phyloP scores from a whole-genome alignment of 2,113 vertebrate species.

The Bos taurus region DNA sequence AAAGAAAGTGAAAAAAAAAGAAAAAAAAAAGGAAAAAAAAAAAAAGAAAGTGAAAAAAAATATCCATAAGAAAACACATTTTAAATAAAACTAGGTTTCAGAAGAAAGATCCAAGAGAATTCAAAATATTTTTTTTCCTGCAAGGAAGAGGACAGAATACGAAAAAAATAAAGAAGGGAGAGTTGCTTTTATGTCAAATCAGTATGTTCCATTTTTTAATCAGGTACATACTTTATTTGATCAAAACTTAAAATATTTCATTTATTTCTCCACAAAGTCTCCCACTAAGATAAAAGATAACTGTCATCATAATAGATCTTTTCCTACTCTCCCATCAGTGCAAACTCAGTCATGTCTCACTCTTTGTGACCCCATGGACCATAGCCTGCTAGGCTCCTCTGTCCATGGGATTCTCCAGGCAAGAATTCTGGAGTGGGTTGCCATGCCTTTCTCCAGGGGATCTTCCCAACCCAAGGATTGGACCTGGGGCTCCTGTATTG shows the following conservation, averaged over 20 bases:
- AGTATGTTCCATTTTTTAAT: not conserved
- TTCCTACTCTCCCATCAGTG: not conserved
- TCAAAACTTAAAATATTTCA: not conserved
- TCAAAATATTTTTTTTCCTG: not conserved
- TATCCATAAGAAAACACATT: not conserved
- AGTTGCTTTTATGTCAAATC: not conserved
- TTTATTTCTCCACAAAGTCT: not conserved
- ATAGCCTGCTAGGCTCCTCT: not conserved
- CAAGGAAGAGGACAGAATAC: not conserved
- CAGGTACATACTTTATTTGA: not conserved
- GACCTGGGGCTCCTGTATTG: not conserved
- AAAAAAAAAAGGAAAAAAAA: too few relatives aligned
- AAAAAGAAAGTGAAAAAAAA: not conserved
- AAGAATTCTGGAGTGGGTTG: not conserved
- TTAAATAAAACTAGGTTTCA: conserved; percentile 13
- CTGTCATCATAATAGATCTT: not conserved
- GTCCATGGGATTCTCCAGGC: not conserved
- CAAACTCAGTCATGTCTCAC: not conserved
- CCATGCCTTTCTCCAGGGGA: not conserved
- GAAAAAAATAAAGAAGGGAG: not conserved
- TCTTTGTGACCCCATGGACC: not conserved
- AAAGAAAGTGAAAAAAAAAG: too few relatives aligned
- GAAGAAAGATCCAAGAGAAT: not conserved
- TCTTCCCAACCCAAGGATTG: not conserved
- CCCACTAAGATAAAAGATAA: not conserved